Percentiles rank a stretch among this genome's conserved stretches.
These are phyloP conservation scores for Premnoplex brunnescens DNA, from an alignment of 2,797 vertebrate species.

Conservation along the genomic window DNA sequence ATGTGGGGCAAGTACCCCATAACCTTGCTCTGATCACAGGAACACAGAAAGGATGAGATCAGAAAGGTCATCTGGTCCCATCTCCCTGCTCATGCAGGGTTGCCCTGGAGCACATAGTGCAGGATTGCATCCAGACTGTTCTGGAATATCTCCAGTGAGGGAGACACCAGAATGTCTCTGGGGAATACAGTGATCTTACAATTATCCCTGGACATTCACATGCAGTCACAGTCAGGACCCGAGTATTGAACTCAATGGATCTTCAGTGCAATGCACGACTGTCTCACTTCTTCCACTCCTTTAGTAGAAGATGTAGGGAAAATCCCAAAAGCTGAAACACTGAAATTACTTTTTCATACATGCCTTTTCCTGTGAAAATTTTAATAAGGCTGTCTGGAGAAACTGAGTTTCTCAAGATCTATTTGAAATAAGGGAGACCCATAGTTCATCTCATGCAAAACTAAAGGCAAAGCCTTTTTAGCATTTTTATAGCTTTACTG, in stretches of 20 bases:
- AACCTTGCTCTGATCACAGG: neutral
- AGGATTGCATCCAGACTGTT: neutral
- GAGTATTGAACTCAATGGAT: neutral
- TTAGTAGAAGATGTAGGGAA: neutral
- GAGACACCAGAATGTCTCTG: neutral
- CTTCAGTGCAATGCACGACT: neutral
- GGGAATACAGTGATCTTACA: neutral
- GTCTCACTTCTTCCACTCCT: neutral
- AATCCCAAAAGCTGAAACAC: neutral
- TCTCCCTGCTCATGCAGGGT: neutral
- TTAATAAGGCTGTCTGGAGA: neutral
- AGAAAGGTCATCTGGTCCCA: neutral
- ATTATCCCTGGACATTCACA: neutral
- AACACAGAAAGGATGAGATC: neutral
- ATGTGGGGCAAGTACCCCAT: neutral
- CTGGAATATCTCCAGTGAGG: neutral
- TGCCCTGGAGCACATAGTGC: neutral
- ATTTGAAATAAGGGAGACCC: neutral
- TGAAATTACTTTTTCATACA: neutral
- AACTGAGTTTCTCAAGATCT: neutral
- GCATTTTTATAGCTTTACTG: constrained; percentile 52
- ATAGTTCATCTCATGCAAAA: constrained; percentile 24
- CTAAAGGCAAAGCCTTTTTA: constrained; percentile 45
- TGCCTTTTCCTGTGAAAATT: neutral
- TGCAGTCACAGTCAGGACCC: neutral